Evolutionary conservation across 2,888 invertebrate genomes (phyloP).

Genomic region (Neoscelio sp.): DNA sequence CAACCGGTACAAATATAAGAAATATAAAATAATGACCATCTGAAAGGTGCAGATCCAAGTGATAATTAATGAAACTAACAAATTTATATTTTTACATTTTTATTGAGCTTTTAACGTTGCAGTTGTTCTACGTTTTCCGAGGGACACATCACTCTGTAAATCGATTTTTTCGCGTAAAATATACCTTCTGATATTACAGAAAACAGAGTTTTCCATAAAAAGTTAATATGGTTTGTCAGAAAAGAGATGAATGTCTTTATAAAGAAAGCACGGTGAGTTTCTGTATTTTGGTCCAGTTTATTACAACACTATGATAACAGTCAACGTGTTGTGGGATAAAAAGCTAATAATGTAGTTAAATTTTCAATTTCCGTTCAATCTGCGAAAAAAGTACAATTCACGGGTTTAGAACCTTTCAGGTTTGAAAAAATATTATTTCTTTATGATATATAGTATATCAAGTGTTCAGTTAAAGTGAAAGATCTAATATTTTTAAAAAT

Average conservation of each 20-base stretch:
- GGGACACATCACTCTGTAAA: too few relatives aligned
- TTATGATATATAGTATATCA: background rate
- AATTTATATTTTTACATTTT: too few relatives aligned
- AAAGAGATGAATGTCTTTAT: background rate
- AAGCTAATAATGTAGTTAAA: conserved; percentile 45
- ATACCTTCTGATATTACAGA: background rate
- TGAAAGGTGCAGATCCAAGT: too few relatives aligned
- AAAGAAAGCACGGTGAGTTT: conserved; percentile 8
- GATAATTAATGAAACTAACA: too few relatives aligned
- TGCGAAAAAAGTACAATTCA: conserved; percentile 40
- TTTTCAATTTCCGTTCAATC: conserved; percentile 57
- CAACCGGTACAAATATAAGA: too few relatives aligned
- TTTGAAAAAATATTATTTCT: conserved; percentile 25
- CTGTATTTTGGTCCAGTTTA: conserved; percentile 37
- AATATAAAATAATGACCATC: too few relatives aligned
- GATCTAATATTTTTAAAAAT: too few relatives aligned
- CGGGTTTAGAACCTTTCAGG: conserved; percentile 12
- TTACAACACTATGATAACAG: conserved; percentile 18
- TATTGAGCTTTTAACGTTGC: too few relatives aligned
- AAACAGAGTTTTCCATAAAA: background rate
- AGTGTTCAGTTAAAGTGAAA: too few relatives aligned
- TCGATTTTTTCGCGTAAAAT: too few relatives aligned
- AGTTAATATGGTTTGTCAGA: conserved; percentile 3
- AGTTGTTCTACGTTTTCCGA: too few relatives aligned
- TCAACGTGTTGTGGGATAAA: conserved; percentile 2